Conservation (phyloP, 2,113 vertebrate genomes). For the Gopherus flavomarginatus region DNA sequence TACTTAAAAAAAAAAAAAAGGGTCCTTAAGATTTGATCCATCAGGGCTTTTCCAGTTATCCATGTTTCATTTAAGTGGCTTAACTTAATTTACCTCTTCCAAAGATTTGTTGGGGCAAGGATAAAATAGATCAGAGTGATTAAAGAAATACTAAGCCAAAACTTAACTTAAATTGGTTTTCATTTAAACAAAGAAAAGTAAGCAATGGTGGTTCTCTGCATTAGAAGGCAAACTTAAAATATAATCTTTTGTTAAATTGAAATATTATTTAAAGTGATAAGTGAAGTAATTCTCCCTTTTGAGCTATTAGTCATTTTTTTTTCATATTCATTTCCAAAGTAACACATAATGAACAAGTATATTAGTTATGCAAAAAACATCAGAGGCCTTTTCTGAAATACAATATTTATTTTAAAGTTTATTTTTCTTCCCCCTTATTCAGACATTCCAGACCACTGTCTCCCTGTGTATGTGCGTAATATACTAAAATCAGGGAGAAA, state of each 20-base stretch:
- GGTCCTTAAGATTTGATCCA: background rate
- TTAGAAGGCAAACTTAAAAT: background rate
- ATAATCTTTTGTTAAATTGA: background rate
- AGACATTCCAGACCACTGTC: background rate
- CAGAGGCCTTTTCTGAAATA: background rate
- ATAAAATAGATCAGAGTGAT: background rate
- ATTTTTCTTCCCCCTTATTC: accelerated
- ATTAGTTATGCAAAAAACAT: background rate
- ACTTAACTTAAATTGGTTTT: background rate
- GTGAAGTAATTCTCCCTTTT: background rate
- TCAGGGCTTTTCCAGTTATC: background rate
- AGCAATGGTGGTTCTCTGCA: background rate
- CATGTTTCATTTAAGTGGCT: background rate
- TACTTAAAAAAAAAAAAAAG: background rate
- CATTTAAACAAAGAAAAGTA: background rate
- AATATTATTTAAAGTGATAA: background rate
- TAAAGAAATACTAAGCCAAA: background rate
- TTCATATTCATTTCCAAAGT: background rate
- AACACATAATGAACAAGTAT: accelerated
- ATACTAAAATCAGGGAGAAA: background rate
- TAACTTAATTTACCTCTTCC: background rate
- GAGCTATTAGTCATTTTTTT: background rate
- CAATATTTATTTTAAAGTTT: background rate
- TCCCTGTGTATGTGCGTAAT: accelerated
- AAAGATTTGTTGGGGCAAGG: background rate